Base-by-base conservation (phyloP, 2,888 invertebrate species). In the Sphaeridia pumilis region DNA sequence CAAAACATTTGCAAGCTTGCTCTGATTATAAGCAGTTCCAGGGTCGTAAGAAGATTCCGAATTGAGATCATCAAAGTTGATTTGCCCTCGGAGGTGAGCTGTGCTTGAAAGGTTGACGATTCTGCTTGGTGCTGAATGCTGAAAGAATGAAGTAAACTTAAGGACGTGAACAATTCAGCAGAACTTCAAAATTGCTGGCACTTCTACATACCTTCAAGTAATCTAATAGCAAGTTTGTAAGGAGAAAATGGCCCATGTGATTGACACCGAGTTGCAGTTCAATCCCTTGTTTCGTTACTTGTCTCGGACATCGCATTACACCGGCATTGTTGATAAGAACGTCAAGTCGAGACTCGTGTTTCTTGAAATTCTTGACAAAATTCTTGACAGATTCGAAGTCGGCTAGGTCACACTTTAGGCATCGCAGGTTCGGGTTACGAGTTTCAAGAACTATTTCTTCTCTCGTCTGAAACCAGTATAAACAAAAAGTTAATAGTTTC, bases 301-400 rank as follows among this genome's bases (percentile, higher is more conserved):
- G 68, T 57, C 74, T 73, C 1, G 78, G 77, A 66, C 78, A 79
- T 66, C 81, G 74, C 84, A 86, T 85, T 22, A 87, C 80, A 0
- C 82, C 87, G 7, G 84, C 88, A 72, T 87, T 88, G 70, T 87
- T 87, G 55, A 88, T 79, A 42, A 88, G 70, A 48, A 87, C 72
- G 69, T 87, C 76, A n/a, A 87, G 67, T 14, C 74, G 67, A 0
- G 76, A 72, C 68, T 83, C 77, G 64, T 83, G 73, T 69, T 69
- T 67, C 52, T 73, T 70, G 57, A 78, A 72, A 52, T 69, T 67
- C 66, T 72, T 71, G 60, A 77, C 85, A 72, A 87, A 87, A 20
- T 77, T 69, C 56, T 77, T 69, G 54, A 88, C 75, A 34, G 86
- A 86, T 42, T 77, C 71, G 49, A 79, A 74, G 41, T 84, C 84